Evolutionary conservation across 2,888 invertebrate species (phyloP).

Genomic region (Melikaiella ostensackeni): DNA sequence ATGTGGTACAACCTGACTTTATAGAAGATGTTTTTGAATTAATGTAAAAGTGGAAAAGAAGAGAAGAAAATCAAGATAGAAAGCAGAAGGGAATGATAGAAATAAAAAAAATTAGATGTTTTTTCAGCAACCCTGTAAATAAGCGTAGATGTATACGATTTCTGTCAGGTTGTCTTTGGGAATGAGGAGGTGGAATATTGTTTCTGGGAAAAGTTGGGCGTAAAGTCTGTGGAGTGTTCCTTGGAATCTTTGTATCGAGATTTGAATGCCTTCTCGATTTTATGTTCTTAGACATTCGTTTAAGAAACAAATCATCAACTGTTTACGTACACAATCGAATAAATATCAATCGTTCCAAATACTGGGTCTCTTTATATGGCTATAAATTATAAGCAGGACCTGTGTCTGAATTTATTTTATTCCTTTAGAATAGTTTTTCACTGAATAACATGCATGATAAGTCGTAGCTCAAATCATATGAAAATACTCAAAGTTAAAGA

Average conservation of each 20-base stretch:
- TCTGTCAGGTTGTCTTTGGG: neutral
- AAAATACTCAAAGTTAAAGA: no score
- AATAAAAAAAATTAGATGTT: neutral
- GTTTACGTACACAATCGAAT: slow-evolving; percentile 71
- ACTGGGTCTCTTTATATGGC: neutral
- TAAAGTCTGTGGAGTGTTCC: neutral
- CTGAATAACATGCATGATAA: neutral
- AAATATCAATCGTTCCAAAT: slow-evolving; percentile 74
- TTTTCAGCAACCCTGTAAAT: slow-evolving; percentile 50
- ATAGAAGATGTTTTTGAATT: neutral
- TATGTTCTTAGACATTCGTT: slow-evolving; percentile 38
- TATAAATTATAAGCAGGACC: neutral
- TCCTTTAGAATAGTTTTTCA: slow-evolving; percentile 34
- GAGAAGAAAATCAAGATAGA: neutral
- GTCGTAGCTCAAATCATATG: no score
- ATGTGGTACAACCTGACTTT: neutral
- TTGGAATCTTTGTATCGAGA: slow-evolving; percentile 36
- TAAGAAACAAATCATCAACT: slow-evolving; percentile 60
- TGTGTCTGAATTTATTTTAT: slow-evolving; percentile 32
- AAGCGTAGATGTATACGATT: slow-evolving; percentile 57
- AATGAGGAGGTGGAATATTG: slow-evolving; percentile 1
- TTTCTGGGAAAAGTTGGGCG: slow-evolving; percentile 1
- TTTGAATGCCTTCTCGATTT: slow-evolving; percentile 33
- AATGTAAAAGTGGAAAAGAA: neutral
- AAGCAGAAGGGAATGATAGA: neutral